Evolutionary conservation across 2,888 invertebrate genomes (phyloP), one percentile per base, ranked within the genome.

Genomic region (Scaptomyza flava): DNA sequence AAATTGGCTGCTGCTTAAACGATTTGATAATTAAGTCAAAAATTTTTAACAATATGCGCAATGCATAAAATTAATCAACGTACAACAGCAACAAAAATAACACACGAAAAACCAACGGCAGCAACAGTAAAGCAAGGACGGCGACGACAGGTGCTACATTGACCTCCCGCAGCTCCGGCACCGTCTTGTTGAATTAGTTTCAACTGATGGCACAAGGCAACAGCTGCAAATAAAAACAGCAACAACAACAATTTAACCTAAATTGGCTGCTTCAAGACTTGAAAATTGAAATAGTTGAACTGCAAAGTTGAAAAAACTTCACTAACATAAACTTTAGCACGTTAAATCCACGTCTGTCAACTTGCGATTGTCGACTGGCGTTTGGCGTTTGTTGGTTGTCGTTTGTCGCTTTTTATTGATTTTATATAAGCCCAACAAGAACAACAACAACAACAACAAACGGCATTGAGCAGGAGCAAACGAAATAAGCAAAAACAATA

Each of bases 331-430:
- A 17, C 17, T 17, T 17, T 17, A 17, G 1, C 17, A 62, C 56
- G 47, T 45, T n/a, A 87, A 88, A 88, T 88, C 81, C 88, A 80
- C 88, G 88, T 68, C 75, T 84, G 81, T 72, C 83, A 63, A 43
- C 63, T 66, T 41, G 30, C 34, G 56, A 36, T 27, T 54, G 81
- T 73, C 72, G 43, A 20, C 66, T 51, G 12, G 30, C 56, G 17
- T 17, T 17, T 51, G 12, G 30, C 56, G 17, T 17, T 17, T 17
- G 17, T 17, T 17, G 17, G 17, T 17, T 17, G 17, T 17, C 17
- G 56, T 36, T 56, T 63, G 47, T 14, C 41, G 66, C 23, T 33
- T 53, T 81, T 87, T 88, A 84, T 84, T 89, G 83, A 84, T 84
- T 84, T 84, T 84, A 72, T 80, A 68, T 69, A 68, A 64, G 58